These are phyloP conservation scores for Bufotes viridis DNA, from an alignment of 2,797 vertebrate genomes.

Conservation along the genomic window DNA sequence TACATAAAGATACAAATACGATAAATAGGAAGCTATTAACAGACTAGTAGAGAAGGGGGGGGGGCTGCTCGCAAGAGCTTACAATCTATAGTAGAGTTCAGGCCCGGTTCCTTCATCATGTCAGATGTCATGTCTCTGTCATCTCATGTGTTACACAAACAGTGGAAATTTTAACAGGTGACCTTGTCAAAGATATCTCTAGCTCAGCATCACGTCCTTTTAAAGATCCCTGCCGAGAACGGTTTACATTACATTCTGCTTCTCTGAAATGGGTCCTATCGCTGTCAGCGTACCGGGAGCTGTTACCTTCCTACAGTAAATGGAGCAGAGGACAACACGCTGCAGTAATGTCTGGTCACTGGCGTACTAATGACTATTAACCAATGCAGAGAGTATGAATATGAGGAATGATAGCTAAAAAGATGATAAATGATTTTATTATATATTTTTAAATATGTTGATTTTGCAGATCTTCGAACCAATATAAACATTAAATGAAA, in stretches of 20 bases:
- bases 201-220: not conserved
- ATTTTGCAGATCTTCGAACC: too few species aligned
- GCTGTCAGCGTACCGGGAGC: not conserved
- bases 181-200: slow-evolving; percentile 1
- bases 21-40: too few species aligned
- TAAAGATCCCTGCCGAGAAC: not conserved
- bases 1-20: not conserved
- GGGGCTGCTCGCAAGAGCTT: too few species aligned
- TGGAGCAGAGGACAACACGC: not conserved
- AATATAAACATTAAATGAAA: too few species aligned
- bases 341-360: not conserved
- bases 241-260: slow-evolving; percentile 15
- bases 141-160: slow-evolving; percentile 1
- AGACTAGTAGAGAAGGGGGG: too few species aligned
- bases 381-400: not conserved
- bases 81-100: too few species aligned
- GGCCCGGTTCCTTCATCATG: not conserved
- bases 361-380: not conserved
- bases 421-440: not conserved
- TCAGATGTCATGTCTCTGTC: not conserved
- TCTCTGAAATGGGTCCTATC: not conserved
- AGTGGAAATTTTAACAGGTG: slow-evolving; percentile 9
- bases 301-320: not conserved
- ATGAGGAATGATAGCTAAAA: not conserved
- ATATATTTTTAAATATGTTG: too few species aligned